phyloP scores from a whole-genome alignment of 2,888 invertebrate species.

The Cheilosia scutellata region DNA sequence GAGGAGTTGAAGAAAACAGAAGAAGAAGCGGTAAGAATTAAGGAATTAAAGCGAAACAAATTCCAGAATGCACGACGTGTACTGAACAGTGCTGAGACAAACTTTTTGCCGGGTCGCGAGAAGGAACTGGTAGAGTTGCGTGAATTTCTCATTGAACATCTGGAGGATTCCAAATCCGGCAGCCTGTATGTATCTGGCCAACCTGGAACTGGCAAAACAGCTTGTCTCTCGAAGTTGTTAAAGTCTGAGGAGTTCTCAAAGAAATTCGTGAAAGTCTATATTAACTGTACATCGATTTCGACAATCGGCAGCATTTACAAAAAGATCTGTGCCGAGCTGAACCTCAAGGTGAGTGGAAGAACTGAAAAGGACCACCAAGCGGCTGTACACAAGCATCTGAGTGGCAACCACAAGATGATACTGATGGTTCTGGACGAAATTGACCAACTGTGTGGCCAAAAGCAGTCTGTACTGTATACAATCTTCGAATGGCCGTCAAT shows the following conservation, averaged over 20 bases:
- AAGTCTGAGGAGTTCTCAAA: conserved; percentile 85
- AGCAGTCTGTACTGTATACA: conserved; percentile 94
- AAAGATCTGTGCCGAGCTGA: conserved; percentile 90
- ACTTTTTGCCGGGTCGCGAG: conserved; percentile 90
- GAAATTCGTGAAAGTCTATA: conserved; percentile 86
- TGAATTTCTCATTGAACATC: conserved; percentile 88
- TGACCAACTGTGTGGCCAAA: conserved; percentile 93
- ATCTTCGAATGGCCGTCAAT: conserved; percentile 97
- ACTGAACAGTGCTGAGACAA: conserved; percentile 84
- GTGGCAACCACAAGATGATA: conserved; percentile 88
- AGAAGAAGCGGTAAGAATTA: conserved; percentile 16
- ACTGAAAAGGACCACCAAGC: conserved; percentile 88
- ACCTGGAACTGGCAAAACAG: conserved; percentile 98
- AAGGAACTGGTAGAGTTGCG: conserved; percentile 89
- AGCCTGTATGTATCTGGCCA: conserved; percentile 98
- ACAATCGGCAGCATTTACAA: conserved; percentile 92
- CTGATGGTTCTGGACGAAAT: conserved; percentile 97
- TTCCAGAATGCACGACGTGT: conserved; percentile 83
- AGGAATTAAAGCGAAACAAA: conserved; percentile 79
- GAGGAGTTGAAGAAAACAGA: conserved; percentile 14
- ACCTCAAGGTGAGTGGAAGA: conserved; percentile 85
- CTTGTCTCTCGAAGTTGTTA: conserved; percentile 91
- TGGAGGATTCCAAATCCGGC: conserved; percentile 88
- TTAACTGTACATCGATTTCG: conserved; percentile 95
- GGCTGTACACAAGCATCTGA: conserved; percentile 89